These are phyloP conservation scores for Myopa testacea DNA, from an alignment of 2,888 invertebrate species.

Conservation along the genomic window DNA sequence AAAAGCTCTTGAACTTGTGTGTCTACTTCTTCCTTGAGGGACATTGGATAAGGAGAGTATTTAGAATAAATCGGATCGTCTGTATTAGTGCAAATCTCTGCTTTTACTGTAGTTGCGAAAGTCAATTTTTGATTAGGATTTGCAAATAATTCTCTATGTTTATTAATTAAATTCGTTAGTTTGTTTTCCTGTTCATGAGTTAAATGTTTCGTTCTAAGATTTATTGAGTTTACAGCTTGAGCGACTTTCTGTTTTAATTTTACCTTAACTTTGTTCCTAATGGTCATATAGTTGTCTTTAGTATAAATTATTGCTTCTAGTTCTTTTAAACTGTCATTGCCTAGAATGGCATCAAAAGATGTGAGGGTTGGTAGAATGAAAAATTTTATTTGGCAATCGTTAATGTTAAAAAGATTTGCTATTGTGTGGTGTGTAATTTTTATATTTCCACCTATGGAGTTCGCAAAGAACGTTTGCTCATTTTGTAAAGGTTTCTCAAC, in stretches of 20 bases:
- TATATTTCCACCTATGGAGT: not conserved
- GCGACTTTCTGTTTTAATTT: slow-evolving; percentile 3
- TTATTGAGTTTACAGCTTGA: not conserved
- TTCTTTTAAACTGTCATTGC: slow-evolving; percentile 7
- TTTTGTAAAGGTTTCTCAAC: not conserved
- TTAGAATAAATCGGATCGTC: no score
- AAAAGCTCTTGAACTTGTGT: no score
- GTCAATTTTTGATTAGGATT: slow-evolving; percentile 19
- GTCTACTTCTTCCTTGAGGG: no score
- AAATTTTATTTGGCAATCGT: not conserved
- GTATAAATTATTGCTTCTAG: slow-evolving; percentile 7
- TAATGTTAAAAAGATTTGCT: not conserved
- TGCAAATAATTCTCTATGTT: not conserved
- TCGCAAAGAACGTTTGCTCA: not conserved
- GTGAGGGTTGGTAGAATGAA: not conserved
- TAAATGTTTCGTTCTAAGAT: not conserved
- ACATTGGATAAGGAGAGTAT: no score
- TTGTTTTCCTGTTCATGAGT: not conserved
- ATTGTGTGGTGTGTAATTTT: not conserved
- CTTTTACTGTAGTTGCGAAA: slow-evolving; percentile 30
- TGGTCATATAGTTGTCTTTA: slow-evolving; percentile 5
- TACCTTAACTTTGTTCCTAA: not conserved
- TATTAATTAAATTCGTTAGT: not conserved
- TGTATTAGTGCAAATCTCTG: slow-evolving; percentile 32
- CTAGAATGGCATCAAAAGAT: not conserved